These are phyloP conservation scores for Phenganax stokvisi DNA, from an alignment of 92 coral and sea anemone species.

Conservation along the genomic window DNA sequence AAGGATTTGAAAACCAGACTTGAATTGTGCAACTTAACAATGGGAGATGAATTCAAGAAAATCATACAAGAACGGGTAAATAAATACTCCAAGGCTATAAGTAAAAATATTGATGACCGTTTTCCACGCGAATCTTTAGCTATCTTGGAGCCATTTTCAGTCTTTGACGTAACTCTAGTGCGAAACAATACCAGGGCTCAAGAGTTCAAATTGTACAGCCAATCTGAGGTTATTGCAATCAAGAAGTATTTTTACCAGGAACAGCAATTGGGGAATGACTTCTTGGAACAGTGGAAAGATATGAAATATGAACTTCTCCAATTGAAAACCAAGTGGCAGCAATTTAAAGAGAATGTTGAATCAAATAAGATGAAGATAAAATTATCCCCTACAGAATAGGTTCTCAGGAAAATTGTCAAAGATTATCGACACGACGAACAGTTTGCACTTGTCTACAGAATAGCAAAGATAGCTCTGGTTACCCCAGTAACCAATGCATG, in stretches of 20 bases:
- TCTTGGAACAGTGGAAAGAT: constrained; percentile 32
- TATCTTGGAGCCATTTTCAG: constrained; percentile 32
- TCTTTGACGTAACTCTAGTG: constrained; percentile 22
- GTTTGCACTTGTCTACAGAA: constrained; percentile 7
- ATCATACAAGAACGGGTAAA: constrained; percentile 10
- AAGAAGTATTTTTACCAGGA: constrained; percentile 32
- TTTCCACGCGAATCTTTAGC: constrained; percentile 28
- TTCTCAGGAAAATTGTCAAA: constrained; percentile 34
- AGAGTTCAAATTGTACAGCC: constrained; percentile 27
- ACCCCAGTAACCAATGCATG: constrained; percentile 19
- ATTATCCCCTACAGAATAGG: constrained; percentile 40
- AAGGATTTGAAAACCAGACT: constrained; percentile 34
- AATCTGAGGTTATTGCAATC: constrained; percentile 30
- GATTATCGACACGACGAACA: constrained; percentile 4
- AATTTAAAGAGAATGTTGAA: constrained; percentile 35
- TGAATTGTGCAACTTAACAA: constrained; percentile 13
- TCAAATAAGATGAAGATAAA: constrained; percentile 40
- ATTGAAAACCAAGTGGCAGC: constrained; percentile 38
- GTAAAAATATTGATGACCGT: constrained; percentile 31
- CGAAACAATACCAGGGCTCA: constrained; percentile 8
- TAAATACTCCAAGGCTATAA: constrained; percentile 25
- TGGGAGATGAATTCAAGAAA: constrained; percentile 2
- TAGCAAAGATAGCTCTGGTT: constrained; percentile 12
- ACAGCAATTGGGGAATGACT: constrained; percentile 23
- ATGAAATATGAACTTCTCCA: constrained; percentile 37